Conservation (phyloP, 2,888 invertebrate genomes). For the Dromius quadrimaculatus region DNA sequence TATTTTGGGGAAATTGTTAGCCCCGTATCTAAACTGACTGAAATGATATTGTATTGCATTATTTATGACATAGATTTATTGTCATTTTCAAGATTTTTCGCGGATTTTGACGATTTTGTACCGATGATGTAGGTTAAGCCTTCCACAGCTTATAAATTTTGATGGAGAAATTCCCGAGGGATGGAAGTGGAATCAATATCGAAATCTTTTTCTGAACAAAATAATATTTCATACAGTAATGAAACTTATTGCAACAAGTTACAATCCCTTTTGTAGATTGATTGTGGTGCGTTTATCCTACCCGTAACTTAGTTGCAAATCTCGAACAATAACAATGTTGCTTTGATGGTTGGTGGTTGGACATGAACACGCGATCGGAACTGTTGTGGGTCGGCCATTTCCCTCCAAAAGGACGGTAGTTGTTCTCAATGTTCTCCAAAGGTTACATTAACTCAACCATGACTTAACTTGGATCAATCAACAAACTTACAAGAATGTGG, state of each 20-base stretch:
- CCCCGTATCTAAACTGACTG: constrained; percentile 14
- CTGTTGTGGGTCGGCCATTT: neutral
- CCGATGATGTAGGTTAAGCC: constrained; percentile 13
- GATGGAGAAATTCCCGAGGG: constrained; percentile 8
- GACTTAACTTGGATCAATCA: constrained; percentile 38
- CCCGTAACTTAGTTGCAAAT: constrained; percentile 25
- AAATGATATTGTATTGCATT: constrained; percentile 33
- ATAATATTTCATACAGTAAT: too few species aligned
- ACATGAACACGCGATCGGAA: neutral
- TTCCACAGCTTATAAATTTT: constrained; percentile 9
- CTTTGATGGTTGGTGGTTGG: constrained; percentile 9
- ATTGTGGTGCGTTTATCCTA: too few species aligned
- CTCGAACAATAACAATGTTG: constrained; percentile 25
- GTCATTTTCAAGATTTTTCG: constrained; percentile 19
- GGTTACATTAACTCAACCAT: constrained; percentile 25
- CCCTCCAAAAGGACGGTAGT: neutral
- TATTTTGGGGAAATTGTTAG: constrained; percentile 34
- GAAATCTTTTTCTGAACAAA: too few species aligned
- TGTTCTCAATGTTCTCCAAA: constrained; percentile 8
- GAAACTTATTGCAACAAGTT: too few species aligned
- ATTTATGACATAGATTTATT: constrained; percentile 41
- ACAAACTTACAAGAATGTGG: constrained; percentile 18
- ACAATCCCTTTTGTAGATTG: too few species aligned
- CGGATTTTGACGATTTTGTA: constrained; percentile 33
- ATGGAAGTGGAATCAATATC: too few species aligned